Percentiles rank a stretch among this genome's conserved stretches.
Conservation (phyloP, 2,797 vertebrate species). For the Eurystomus glaucurus region DNA sequence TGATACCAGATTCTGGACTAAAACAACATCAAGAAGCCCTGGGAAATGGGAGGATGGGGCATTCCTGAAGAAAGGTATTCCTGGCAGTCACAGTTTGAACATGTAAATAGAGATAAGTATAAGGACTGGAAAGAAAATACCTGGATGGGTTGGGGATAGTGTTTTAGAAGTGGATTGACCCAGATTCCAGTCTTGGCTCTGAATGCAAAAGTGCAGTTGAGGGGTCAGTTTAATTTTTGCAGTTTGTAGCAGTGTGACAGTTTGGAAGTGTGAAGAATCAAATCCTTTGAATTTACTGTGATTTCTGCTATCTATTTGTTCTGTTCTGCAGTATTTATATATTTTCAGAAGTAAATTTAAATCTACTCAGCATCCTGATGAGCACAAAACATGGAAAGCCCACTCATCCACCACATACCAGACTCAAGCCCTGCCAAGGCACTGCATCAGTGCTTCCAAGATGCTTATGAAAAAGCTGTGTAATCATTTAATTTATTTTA, state of each 20-base stretch:
- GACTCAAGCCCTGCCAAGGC: background rate
- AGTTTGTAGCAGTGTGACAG: background rate
- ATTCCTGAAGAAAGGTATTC: background rate
- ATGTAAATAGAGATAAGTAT: background rate
- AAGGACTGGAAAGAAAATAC: background rate
- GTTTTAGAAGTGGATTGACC: background rate
- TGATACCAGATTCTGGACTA: background rate
- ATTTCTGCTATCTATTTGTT: background rate
- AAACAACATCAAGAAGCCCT: background rate
- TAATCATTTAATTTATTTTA: constrained; percentile 44
- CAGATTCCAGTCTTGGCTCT: background rate
- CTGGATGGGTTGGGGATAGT: background rate
- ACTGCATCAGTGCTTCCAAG: background rate
- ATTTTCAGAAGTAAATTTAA: constrained; percentile 9
- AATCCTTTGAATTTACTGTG: background rate
- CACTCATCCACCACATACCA: background rate
- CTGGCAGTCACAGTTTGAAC: background rate
- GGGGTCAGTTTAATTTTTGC: background rate
- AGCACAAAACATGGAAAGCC: background rate
- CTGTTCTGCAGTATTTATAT: background rate
- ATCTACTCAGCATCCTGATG: background rate
- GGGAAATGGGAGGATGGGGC: background rate
- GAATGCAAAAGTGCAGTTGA: background rate
- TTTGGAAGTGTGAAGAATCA: background rate
- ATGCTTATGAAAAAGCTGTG: background rate